Evolutionary conservation across 2,888 invertebrate genomes (phyloP), one percentile per base, ranked within the genome.

Genomic region (Netelia inedita): DNA sequence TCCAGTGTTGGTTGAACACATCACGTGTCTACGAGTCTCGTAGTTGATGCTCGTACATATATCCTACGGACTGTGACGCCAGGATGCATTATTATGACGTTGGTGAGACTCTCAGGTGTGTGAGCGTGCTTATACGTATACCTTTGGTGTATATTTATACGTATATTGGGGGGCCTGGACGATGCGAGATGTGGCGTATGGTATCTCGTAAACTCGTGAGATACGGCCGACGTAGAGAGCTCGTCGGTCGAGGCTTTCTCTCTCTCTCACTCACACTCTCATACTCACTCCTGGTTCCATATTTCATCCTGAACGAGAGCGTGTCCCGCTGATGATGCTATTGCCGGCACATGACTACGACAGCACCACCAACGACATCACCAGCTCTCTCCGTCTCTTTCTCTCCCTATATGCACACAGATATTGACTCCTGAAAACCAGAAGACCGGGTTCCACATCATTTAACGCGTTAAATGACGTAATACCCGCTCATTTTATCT

Each of bases 131-230:
- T 35, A 35, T 35, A 35, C 57, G 69, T 57, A 43, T 59, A 57
- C 73, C 59, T 81, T 76, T 72, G 53, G 69, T 83, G 72, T 72
- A 63, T 55, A 61, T 57, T 19, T 5, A 53, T 46, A 74, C 55
- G 65, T 81, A 81, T 80, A 57, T 16, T 16, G 16, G 57, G 82
- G 80, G 43, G 46, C 57, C 72, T 78, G 69, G 11, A 65, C 68
- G 21, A 35, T 50, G 79, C 53, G 69, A 71, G 69, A 85, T 79
- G 76, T 83, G 84, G 82, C 80, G 81, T 87, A 86, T 86, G 82
- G 81, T 74, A 81, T 84, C 85, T 87, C 87, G 86, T 87, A 86
- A 87, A 87, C 81, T 82, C 71, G 80, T 86, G 86, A 86, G 86
- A 87, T 86, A 85, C 83, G 86, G 80, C 83, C 76, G 85, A 76